These are phyloP conservation scores for Seriola rivoliana DNA, from an alignment of 2,113 vertebrate genomes.

Conservation along the genomic window DNA sequence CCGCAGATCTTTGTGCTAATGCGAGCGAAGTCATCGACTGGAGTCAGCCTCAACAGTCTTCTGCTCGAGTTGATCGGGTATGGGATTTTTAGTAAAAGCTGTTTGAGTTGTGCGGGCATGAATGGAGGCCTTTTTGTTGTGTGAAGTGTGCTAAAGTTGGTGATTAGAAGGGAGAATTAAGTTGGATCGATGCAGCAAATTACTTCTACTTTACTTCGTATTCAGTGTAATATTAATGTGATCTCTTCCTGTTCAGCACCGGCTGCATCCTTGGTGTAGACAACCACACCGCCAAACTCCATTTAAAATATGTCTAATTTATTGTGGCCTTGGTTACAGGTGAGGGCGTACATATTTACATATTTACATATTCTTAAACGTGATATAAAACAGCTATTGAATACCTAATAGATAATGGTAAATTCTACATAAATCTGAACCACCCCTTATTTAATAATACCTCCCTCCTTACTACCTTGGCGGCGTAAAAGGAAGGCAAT, in stretches of 20 bases:
- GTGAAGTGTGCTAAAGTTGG: background rate
- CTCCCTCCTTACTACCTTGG: too few relatives aligned
- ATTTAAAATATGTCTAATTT: background rate
- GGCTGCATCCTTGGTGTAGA: background rate
- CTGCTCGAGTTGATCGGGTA: slow-evolving; percentile 92
- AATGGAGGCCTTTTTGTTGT: slow-evolving; percentile 19
- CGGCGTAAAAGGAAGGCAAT: too few relatives aligned
- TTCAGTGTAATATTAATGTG: background rate
- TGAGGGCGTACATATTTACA: too few relatives aligned
- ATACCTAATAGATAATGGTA: accelerated
- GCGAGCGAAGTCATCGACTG: slow-evolving; percentile 83
- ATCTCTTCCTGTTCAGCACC: slow-evolving; percentile 32
- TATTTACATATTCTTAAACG: too few relatives aligned
- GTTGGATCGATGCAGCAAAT: too few relatives aligned
- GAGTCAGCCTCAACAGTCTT: slow-evolving; percentile 89
- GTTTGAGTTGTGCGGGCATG: background rate
- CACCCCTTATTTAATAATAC: background rate
- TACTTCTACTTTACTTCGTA: background rate
- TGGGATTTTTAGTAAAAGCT: background rate
- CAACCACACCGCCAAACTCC: slow-evolving; percentile 5
- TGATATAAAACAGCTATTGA: background rate
- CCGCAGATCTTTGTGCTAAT: slow-evolving; percentile 90
- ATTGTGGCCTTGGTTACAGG: background rate
- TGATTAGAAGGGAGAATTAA: background rate
- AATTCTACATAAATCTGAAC: background rate